Percentiles rank a stretch among this genome's conserved stretches.
Conservation (phyloP, 1,140 invertebrate species). For the Maconellicoccus hirsutus region DNA sequence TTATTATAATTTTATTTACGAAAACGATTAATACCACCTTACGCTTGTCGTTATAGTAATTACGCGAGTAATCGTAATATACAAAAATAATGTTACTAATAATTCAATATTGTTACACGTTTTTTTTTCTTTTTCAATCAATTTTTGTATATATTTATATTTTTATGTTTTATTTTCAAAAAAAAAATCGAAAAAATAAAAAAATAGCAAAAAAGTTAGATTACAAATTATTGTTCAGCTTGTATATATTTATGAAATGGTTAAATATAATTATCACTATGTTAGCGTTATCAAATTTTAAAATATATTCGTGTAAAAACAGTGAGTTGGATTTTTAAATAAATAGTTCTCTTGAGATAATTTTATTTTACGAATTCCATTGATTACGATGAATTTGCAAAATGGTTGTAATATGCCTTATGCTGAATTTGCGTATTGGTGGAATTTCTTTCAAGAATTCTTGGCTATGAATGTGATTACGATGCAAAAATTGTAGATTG, state of each 20-base stretch:
- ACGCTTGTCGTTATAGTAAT: constrained; percentile 2
- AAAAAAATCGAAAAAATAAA: no score
- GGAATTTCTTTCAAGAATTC: no score
- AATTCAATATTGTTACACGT: background rate
- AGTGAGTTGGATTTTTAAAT: background rate
- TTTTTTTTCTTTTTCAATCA: background rate
- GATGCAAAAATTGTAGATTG: no score
- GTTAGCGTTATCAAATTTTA: constrained; percentile 22
- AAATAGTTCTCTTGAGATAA: background rate
- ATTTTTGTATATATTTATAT: constrained; percentile 16
- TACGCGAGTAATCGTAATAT: background rate
- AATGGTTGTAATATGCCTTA: no score
- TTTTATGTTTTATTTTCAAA: constrained; percentile 16
- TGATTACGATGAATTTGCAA: no score
- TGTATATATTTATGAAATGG: constrained; percentile 16
- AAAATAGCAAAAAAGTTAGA: background rate
- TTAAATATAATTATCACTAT: constrained; percentile 13
- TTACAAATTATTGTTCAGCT: constrained; percentile 15
- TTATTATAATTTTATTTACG: background rate
- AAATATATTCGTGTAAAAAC: constrained; percentile 7
- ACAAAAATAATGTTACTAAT: constrained; percentile 6
- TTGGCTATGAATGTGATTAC: no score
- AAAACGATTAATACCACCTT: constrained; percentile 9
- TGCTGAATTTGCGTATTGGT: no score
- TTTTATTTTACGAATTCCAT: no score